Percentiles rank a stretch among this genome's conserved stretches.
These are phyloP conservation scores for Dysidea cf. avara DNA, from an alignment of 37 sponge, comb jelly and placozoan species.

Conservation along the genomic window DNA sequence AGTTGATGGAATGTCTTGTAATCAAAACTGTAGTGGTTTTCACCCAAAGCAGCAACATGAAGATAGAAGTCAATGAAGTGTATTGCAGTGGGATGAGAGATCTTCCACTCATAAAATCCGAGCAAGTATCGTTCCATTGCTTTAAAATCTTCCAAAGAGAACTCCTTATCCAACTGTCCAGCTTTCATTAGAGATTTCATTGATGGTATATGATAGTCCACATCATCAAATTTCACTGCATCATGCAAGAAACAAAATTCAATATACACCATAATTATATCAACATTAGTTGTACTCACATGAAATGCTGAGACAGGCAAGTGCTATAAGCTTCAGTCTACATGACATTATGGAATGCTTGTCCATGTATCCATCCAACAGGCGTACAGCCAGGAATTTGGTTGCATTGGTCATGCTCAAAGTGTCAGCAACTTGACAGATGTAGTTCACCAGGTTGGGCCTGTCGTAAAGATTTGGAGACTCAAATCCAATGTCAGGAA, in stretches of 20 bases:
- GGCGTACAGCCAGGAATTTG: conserved; percentile 59
- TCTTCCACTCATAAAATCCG: conserved; percentile 59
- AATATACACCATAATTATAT: too few species aligned
- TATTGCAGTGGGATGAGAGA: conserved; percentile 52
- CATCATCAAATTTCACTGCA: conserved; percentile 62
- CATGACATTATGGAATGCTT: conserved; percentile 59
- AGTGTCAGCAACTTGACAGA: too few species aligned
- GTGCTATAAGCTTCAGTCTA: conserved; percentile 60
- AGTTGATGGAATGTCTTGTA: too few species aligned
- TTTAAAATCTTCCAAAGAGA: conserved; percentile 52
- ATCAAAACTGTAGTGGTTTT: too few species aligned
- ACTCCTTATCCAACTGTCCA: conserved; percentile 39
- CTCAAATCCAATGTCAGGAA: too few species aligned
- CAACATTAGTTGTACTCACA: conserved; percentile 25
- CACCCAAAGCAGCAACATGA: too few species aligned
- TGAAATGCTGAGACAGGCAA: conserved; percentile 63
- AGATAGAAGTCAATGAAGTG: conserved; percentile 64
- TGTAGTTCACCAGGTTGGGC: too few species aligned
- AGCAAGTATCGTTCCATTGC: conserved; percentile 55
- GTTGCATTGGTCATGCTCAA: conserved; percentile 53
- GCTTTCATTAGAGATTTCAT: conserved; percentile 29
- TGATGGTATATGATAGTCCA: conserved; percentile 36
- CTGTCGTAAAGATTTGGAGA: too few species aligned
- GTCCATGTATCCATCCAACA: conserved; percentile 84
- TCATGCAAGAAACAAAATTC: background rate